Conservation (phyloP, 2,113 vertebrate species). For the Tinamus guttatus region DNA sequence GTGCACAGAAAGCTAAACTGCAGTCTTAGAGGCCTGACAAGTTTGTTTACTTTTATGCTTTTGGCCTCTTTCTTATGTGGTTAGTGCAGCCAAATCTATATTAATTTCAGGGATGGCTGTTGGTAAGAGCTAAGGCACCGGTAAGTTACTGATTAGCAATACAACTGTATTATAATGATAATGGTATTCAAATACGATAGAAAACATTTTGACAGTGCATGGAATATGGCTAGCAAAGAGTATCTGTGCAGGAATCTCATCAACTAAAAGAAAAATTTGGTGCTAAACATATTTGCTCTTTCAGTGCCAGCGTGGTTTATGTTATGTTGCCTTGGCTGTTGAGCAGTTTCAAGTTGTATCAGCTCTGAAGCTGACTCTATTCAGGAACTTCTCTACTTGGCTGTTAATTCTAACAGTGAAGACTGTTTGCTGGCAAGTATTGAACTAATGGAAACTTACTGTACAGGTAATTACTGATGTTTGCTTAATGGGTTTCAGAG, state of each 20-base stretch:
- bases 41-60: neutral
- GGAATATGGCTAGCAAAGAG: neutral
- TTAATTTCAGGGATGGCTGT: neutral
- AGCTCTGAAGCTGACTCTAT: neutral
- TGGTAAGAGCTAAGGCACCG: neutral
- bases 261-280: neutral
- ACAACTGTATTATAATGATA: neutral
- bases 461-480: neutral
- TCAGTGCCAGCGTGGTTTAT: neutral
- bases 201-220: neutral
- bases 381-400: neutral
- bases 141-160: neutral
- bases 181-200: neutral
- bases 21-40: neutral
- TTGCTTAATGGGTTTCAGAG: conserved; percentile 18
- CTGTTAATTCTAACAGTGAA: neutral
- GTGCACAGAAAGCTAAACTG: neutral
- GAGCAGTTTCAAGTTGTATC: neutral
- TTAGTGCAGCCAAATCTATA: neutral
- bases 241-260: neutral
- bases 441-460: conserved; percentile 55
- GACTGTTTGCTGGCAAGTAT: neutral
- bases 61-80: neutral
- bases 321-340: neutral
- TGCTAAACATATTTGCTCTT: neutral